Conservation (phyloP, 23 tunicate genomes). For the Oikopleura dioica region DNA sequence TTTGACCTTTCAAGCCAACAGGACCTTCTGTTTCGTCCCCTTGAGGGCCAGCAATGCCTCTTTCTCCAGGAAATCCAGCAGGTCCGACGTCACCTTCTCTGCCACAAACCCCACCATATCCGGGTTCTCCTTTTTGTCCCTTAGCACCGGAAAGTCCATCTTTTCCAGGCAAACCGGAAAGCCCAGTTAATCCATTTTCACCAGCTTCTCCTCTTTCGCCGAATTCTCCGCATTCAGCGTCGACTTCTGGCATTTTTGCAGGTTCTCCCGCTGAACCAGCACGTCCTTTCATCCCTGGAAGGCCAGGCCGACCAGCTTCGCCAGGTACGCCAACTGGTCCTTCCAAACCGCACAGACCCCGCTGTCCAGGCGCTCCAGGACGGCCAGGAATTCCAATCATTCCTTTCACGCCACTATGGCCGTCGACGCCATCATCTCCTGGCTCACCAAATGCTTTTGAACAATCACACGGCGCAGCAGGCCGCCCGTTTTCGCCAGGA, state of each 20-base stretch:
- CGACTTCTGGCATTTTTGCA: neutral
- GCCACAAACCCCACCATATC: neutral
- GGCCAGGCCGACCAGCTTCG: neutral
- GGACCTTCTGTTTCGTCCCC: neutral
- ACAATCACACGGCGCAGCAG: slow-evolving; percentile 1
- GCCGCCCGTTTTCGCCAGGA: neutral
- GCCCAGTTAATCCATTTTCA: neutral
- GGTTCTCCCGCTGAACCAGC: neutral
- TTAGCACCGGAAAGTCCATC: neutral
- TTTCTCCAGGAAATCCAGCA: neutral
- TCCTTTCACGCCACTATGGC: neutral
- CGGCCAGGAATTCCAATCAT: neutral
- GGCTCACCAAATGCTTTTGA: slow-evolving; percentile 4
- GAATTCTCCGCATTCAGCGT: neutral
- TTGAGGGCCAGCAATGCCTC: neutral
- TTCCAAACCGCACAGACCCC: neutral
- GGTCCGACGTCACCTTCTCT: neutral
- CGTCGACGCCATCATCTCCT: neutral
- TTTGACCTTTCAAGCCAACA: neutral
- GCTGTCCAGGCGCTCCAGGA: neutral
- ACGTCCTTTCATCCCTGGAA: neutral
- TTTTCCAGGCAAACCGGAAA: neutral
- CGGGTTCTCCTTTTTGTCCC: neutral
- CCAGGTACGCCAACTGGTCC: neutral
- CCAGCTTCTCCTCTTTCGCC: neutral